Evolutionary conservation across 2,113 vertebrate genomes (phyloP).

Genomic region (Carlito syrichta): DNA sequence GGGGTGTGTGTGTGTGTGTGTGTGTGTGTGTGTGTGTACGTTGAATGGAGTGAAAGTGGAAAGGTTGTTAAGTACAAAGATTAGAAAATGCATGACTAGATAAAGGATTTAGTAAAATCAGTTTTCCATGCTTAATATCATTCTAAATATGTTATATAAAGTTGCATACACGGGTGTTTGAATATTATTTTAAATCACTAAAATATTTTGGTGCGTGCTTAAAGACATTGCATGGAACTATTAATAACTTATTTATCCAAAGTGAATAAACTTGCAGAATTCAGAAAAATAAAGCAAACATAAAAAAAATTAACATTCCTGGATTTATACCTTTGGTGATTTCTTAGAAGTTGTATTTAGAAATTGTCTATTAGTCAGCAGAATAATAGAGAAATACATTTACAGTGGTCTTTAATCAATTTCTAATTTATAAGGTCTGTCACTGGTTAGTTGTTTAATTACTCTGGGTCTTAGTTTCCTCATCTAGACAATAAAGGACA

Average conservation of each 20-base stretch:
- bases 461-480: background rate
- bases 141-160: background rate
- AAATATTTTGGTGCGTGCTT: background rate
- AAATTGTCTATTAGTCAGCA: background rate
- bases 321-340: background rate
- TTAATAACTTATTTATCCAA: background rate
- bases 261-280: slow-evolving; percentile 4
- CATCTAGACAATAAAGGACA: background rate
- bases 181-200: background rate
- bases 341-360: background rate
- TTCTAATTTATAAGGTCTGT: background rate
- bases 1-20: too few relatives aligned
- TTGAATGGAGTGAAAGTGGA: background rate
- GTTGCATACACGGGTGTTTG: background rate
- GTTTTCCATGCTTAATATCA: background rate
- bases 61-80: background rate
- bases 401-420: background rate
- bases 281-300: background rate
- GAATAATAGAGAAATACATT: background rate
- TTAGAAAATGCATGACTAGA: background rate
- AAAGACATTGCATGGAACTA: background rate
- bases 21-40: background rate
- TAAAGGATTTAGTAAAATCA: background rate
- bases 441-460: background rate
- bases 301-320: background rate